A percentile compares a stretch with the other conserved stretches of the same genome.
phyloP scores from a whole-genome alignment of 2,113 vertebrate species.

The Nycticorax nycticorax region DNA sequence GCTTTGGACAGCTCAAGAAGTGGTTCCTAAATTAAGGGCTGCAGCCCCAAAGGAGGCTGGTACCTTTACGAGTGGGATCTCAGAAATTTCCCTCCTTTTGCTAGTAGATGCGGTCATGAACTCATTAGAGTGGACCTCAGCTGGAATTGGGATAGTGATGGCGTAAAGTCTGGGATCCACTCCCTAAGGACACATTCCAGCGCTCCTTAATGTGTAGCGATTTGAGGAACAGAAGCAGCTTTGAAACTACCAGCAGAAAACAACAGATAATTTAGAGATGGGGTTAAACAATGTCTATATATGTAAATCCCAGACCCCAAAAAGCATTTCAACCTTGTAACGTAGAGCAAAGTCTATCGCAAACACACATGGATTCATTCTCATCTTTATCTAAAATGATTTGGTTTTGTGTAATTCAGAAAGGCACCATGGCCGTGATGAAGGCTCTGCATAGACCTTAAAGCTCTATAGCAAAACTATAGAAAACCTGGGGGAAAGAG shows the following conservation, averaged over 20 bases:
- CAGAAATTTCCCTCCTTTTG: not conserved
- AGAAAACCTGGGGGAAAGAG: not conserved
- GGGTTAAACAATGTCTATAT: not conserved
- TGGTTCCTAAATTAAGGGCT: not conserved
- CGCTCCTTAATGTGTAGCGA: not conserved
- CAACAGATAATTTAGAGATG: not conserved
- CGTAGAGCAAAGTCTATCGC: not conserved
- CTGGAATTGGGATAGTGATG: not conserved
- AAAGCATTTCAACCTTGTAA: not conserved
- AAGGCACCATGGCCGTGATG: not conserved
- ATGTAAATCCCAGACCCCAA: not conserved
- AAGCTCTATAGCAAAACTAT: not conserved
- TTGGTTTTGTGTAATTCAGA: not conserved
- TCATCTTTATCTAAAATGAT: not conserved
- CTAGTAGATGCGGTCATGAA: not conserved
- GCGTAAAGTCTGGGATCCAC: not conserved
- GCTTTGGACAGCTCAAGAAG: not conserved
- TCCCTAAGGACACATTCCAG: not conserved
- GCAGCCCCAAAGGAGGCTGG: not conserved
- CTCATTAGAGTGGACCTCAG: not conserved
- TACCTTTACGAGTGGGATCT: not conserved
- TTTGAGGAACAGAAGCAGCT: not conserved
- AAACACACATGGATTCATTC: not conserved
- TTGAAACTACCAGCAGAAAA: not conserved
- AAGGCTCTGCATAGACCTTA: not conserved